Conservation (phyloP, 1,140 invertebrate genomes). For the Neodiprion pinetum region DNA sequence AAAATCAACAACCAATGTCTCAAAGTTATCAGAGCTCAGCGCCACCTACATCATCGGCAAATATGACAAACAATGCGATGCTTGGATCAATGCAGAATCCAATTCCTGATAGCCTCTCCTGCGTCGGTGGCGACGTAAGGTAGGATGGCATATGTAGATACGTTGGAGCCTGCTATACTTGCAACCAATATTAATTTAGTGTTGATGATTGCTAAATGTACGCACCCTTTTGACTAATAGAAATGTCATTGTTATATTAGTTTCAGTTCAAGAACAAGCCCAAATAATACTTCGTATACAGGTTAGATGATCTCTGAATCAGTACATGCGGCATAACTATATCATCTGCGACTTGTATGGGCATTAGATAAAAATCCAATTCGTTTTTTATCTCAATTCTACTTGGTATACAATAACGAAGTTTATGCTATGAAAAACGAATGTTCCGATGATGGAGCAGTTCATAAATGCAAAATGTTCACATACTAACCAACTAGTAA, state of each 20-base stretch:
- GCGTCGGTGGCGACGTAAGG: constrained; percentile 67
- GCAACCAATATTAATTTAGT: background rate
- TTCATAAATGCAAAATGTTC: background rate
- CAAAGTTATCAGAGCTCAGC: constrained; percentile 57
- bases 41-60: constrained; percentile 49
- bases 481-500: constrained; percentile 27
- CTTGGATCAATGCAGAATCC: constrained; percentile 58
- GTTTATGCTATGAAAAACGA: too few relatives aligned
- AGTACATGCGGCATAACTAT: background rate
- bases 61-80: constrained; percentile 59
- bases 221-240: background rate
- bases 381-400: too few relatives aligned
- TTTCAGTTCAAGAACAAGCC: background rate
- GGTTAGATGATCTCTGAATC: background rate
- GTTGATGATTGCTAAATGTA: background rate
- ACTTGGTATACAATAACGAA: too few relatives aligned
- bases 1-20: constrained; percentile 52
- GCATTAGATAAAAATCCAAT: too few relatives aligned
- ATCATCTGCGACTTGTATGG: background rate
- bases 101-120: constrained; percentile 61
- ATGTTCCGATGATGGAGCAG: too few relatives aligned
- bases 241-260: background rate
- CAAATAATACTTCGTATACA: background rate
- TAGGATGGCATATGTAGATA: constrained; percentile 47
- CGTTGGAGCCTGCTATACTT: background rate